Evolutionary conservation across 1,140 invertebrate species (phyloP), one percentile per base, ranked within the genome.

Genomic region (Drosophila takahashii): DNA sequence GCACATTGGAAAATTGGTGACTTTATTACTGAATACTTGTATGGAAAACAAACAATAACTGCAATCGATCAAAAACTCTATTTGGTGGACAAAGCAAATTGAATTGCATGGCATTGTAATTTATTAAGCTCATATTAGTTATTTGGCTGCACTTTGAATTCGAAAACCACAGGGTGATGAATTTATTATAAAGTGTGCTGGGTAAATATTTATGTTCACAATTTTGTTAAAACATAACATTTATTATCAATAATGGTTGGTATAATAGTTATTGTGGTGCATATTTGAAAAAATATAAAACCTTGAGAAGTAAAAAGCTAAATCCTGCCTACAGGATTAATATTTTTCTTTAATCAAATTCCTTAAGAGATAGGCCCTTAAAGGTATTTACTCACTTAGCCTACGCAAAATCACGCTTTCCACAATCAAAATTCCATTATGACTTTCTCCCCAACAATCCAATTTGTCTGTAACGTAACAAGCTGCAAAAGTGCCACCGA

Each of bases 1-100:
- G 51, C 59, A 72, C 62, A 37, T 26, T 18, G 37, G 4, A 47
- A 53, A 78, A 58, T 54, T 58, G 50, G 67, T 65, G 75, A 65
- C 66, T 75, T 65, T 65, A 72, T 65, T 71, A 76, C 10, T 29
- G 45, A 42, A 48, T 62, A 39, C 44, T 67, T 26, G 50, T n/a
- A 39, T 69, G 34, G 11, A 44, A 53, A 66, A 53, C 34, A 56
- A 70, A 70, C 42, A 70, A 41, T 32, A 32, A 15, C 18, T 16
- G 47, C 34, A 56, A 70, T 57, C 51, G 36, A 57, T 71, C 65
- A 57, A 34, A 44, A 65, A 50, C 34, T 32, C 26, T 66, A 29
- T 64, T 64, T n/a, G 32, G 26, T 16, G 26, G 57, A 47, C 54
- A 64, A 44, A 44, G 18, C 53, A 42, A 60, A 64, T 44, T 64